Percentiles rank a stretch among this genome's conserved stretches.
Conservation (phyloP, 2,113 vertebrate genomes). For the Aix galericulata region DNA sequence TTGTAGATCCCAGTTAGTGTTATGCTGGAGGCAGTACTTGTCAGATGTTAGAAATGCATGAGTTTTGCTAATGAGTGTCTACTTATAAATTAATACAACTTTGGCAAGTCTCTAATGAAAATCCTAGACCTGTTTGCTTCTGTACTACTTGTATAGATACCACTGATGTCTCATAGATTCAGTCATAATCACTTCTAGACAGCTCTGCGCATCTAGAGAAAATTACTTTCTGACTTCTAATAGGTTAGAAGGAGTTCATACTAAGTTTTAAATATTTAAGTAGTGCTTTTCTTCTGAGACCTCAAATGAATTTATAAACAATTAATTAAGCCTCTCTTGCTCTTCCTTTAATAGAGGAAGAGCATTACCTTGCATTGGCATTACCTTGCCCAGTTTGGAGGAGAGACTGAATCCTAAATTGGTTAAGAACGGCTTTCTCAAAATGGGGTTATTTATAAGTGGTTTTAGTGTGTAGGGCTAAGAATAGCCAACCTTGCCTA, state of each 20-base stretch:
- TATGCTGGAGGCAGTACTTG: conserved; percentile 38
- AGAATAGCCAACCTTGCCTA: not conserved
- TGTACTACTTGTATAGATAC: not conserved
- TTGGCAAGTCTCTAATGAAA: conserved; percentile 36
- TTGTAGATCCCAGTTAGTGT: conserved; percentile 29
- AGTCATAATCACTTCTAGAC: not conserved
- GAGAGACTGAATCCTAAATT: not conserved
- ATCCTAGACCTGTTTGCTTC: not conserved
- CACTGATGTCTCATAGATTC: not conserved
- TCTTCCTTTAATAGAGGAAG: not conserved
- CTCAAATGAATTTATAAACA: not conserved
- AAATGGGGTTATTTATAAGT: not conserved
- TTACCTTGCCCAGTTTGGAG: not conserved
- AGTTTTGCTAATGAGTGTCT: conserved; percentile 61
- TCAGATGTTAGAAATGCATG: conserved; percentile 45
- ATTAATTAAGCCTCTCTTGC: not conserved
- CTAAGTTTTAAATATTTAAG: not conserved
- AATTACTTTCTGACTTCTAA: not conserved
- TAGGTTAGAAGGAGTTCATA: not conserved
- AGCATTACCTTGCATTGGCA: not conserved
- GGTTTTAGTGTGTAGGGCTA: not conserved
- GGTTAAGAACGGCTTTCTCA: not conserved
- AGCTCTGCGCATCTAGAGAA: not conserved
- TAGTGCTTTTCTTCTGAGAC: not conserved
- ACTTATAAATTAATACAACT: conserved; percentile 59